Percentiles rank a stretch among this genome's conserved stretches.
Conservation (phyloP, 2,888 invertebrate genomes). For the Acanthosepion pharaonis region DNA sequence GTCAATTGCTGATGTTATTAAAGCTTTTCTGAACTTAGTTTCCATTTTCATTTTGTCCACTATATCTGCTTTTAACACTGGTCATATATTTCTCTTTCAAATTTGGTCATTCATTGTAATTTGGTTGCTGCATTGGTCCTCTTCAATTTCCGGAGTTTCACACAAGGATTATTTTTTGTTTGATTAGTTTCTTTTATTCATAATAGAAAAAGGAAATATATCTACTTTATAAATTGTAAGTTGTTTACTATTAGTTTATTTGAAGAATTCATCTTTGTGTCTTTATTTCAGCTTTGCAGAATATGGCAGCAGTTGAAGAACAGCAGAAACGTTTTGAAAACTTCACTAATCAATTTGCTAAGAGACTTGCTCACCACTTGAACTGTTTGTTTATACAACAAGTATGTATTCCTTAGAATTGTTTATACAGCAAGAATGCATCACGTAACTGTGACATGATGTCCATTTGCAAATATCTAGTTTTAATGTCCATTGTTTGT, state of each 20-base stretch:
- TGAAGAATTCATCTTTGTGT: neutral
- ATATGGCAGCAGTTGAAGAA: constrained; percentile 85
- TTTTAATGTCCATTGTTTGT: neutral
- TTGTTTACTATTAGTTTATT: neutral
- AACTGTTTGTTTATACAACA: constrained; percentile 96
- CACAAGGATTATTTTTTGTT: too few relatives aligned
- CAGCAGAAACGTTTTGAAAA: constrained; percentile 86
- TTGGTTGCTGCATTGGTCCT: too few relatives aligned
- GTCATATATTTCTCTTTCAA: too few relatives aligned
- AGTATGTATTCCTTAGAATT: constrained; percentile 78
- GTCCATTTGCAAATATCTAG: neutral
- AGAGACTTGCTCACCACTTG: constrained; percentile 88
- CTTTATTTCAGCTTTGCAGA: constrained; percentile 69
- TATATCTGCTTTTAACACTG: too few relatives aligned
- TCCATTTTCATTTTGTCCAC: too few relatives aligned
- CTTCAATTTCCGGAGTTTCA: too few relatives aligned
- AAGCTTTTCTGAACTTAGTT: too few relatives aligned
- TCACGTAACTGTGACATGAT: neutral
- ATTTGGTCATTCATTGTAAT: too few relatives aligned
- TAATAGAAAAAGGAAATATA: too few relatives aligned
- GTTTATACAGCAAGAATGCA: constrained; percentile 88
- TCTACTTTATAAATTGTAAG: neutral
- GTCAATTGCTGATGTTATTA: too few relatives aligned
- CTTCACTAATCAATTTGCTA: constrained; percentile 85
- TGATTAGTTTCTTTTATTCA: too few relatives aligned